Percentiles rank a stretch among this genome's conserved stretches.
Evolutionary conservation across 1,140 invertebrate species (phyloP).

Genomic region (Rhynchophorus ferrugineus): DNA sequence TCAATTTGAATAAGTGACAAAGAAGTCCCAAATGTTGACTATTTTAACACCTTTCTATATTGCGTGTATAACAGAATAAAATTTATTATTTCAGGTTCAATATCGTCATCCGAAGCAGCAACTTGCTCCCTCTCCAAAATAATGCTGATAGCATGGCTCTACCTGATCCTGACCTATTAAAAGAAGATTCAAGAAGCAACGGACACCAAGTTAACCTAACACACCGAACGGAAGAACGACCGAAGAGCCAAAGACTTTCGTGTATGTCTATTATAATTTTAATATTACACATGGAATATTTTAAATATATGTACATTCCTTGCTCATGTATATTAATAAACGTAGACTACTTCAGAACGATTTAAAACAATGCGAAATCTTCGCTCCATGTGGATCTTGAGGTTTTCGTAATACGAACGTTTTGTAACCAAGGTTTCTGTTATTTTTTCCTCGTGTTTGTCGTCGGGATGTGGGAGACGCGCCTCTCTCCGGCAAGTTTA

Average conservation of each 20-base stretch:
- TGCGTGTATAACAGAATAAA: not conserved
- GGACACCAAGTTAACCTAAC: slow-evolving; percentile 4
- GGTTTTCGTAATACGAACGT: no score
- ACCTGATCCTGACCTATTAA: not conserved
- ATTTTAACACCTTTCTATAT: no score
- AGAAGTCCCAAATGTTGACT: no score
- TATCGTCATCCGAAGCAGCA: not conserved
- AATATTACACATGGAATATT: slow-evolving; percentile 2
- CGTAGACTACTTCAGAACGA: no score
- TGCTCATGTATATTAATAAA: slow-evolving; percentile 20
- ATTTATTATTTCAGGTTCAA: not conserved
- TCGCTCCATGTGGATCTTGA: no score
- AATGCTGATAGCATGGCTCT: not conserved
- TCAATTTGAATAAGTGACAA: no score
- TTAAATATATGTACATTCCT: slow-evolving; percentile 20
- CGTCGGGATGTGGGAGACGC: no score
- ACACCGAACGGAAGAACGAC: not conserved
- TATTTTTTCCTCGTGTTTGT: no score
- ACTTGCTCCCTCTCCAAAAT: not conserved
- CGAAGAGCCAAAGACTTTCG: slow-evolving; percentile 19
- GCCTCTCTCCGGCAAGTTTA: no score
- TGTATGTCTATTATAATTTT: slow-evolving; percentile 11
- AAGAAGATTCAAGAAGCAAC: slow-evolving; percentile 1
- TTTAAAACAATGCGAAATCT: no score
- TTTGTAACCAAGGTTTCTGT: no score